Evolutionary conservation across 2,113 vertebrate species (phyloP).

Genomic region (Ictalurus punctatus): DNA sequence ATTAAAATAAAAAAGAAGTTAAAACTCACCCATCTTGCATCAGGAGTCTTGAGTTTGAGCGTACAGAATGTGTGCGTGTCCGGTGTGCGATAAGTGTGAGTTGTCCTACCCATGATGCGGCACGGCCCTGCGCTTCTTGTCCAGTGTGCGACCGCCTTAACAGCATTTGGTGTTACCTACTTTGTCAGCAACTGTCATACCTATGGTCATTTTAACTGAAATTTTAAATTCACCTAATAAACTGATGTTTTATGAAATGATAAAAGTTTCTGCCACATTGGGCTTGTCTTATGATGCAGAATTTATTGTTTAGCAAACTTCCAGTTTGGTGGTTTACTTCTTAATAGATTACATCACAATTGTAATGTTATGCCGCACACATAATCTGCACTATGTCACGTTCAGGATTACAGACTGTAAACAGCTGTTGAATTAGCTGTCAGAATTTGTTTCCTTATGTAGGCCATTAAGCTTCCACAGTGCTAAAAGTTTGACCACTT

Average conservation of each 20-base stretch:
- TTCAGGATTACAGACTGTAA: not conserved
- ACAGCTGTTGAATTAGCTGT: no score
- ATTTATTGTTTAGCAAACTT: not conserved
- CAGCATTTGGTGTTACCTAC: not conserved
- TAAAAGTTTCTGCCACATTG: not conserved
- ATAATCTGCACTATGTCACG: not conserved
- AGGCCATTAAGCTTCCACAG: not conserved
- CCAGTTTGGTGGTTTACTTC: not conserved
- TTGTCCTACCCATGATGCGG: no score
- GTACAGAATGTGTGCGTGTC: no score
- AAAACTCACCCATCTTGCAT: no score
- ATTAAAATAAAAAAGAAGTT: no score
- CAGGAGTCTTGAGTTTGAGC: no score
- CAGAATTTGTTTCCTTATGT: not conserved
- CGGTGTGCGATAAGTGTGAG: no score
- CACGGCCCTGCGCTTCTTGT: no score
- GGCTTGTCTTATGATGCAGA: not conserved
- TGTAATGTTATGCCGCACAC: not conserved
- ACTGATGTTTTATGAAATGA: not conserved
- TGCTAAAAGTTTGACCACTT: not conserved
- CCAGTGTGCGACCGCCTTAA: not conserved
- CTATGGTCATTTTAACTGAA: not conserved
- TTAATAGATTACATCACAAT: not conserved
- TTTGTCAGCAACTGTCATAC: not conserved
- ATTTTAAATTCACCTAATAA: not conserved